Base-by-base conservation (phyloP, 37 sponge, comb jelly and placozoan genomes). In the Bolinopsis microptera region DNA sequence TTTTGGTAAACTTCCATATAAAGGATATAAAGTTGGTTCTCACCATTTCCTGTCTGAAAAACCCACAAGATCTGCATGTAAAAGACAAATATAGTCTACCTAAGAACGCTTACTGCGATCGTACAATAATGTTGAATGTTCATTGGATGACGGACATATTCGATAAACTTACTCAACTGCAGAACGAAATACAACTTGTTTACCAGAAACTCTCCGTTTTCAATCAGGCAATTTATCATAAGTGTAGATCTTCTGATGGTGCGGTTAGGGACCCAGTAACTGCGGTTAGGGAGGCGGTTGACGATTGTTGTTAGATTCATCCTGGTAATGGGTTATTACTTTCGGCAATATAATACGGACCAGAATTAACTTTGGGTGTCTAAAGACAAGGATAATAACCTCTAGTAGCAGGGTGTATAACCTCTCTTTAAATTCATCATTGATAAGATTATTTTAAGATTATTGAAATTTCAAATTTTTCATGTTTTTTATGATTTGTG, bases 11-110 rank as follows among this genome's bases (percentile, higher is more conserved):
- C 30, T 80, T 80, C 38, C 82, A 80, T 36, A 80, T 80, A 34
- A 80, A 80, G 38, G 82, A 80, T 30, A 80, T 28, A 13, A 80
- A 33, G 38, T 36, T 80, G 38, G 82, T 80, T 22, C 82, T 80
- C 82, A 80, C 82, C 37, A 80, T 80, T 23, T 80, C 82, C 3
- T 80, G 82, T 80, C 82, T 80, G 38, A 80, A 80, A 30, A 80
- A 80, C 82, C 82, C 82, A 1, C 82, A 80, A 35, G 82, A 80
- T 35, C 82, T 80, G 35, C 82, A 80, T 22, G 82, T 80, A 13
- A 80, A 80, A 22, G 82, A 80, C 16, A 33, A 35, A 36, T 80
- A 80, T 36, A 36, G 82, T 34, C 38, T 80, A 16, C 82, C 82
- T 80, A 33, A 35, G 38, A 80, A 80, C 82, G 82, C 82, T 2